phyloP scores from a whole-genome alignment of 1,140 invertebrate species.

The Apis laboriosa region DNA sequence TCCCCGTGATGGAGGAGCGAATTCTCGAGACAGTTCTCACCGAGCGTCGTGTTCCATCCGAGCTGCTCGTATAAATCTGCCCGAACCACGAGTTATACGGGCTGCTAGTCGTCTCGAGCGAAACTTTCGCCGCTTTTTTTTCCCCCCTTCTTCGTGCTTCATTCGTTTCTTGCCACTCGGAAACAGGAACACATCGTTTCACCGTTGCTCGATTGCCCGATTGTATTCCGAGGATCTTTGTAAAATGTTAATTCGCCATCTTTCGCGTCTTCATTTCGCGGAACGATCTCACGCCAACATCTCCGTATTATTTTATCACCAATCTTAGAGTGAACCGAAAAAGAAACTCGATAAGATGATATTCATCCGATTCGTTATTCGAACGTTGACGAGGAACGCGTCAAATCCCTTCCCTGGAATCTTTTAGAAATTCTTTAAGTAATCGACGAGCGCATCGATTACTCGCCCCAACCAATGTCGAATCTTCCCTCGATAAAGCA shows the following conservation, averaged over 20 bases:
- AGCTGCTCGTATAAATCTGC: constrained; percentile 36
- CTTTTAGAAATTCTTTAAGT: too few species aligned
- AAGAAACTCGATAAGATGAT: too few species aligned
- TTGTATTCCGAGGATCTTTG: too few species aligned
- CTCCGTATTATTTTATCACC: too few species aligned
- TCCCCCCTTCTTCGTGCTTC: background rate
- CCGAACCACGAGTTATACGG: constrained; percentile 24
- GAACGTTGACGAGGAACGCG: too few species aligned
- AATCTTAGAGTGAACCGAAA: too few species aligned
- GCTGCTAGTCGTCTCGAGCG: background rate
- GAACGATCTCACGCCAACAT: too few species aligned
- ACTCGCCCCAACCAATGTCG: background rate
- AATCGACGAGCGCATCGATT: constrained; percentile 13
- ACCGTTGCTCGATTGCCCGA: background rate
- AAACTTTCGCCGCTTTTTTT: background rate
- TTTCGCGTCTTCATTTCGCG: background rate
- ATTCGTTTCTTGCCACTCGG: background rate
- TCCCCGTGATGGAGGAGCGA: constrained; percentile 23
- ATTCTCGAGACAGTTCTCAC: constrained; percentile 45
- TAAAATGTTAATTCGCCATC: background rate
- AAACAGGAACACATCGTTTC: too few species aligned
- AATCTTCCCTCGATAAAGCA: constrained; percentile 7
- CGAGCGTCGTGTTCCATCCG: constrained; percentile 30
- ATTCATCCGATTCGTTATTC: too few species aligned
- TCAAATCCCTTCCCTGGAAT: too few species aligned